Conservation (phyloP, 37 sponge, comb jelly and placozoan species). For the Chondrosia reniformis region DNA sequence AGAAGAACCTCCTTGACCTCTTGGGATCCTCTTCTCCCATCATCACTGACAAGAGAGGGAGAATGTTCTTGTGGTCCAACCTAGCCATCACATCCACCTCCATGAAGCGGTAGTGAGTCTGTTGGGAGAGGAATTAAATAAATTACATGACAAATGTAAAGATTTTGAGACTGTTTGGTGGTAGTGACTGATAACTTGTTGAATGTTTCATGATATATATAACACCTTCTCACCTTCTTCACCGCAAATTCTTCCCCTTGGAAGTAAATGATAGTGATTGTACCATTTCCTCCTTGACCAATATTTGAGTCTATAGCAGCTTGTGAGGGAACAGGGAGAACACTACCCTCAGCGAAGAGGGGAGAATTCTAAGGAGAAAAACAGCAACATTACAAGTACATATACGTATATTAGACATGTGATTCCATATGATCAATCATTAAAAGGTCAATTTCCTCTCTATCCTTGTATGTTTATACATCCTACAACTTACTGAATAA, state of each 20-base stretch:
- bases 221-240: slow-evolving; percentile 23
- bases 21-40: slow-evolving; percentile 36
- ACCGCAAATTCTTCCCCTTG: slow-evolving; percentile 11
- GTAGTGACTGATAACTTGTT: too few relatives aligned
- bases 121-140: too few relatives aligned
- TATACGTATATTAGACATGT: too few relatives aligned
- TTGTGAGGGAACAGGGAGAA: slow-evolving; percentile 8
- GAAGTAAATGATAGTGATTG: neutral
- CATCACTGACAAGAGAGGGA: slow-evolving; percentile 36
- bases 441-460: too few relatives aligned
- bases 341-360: neutral
- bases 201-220: too few relatives aligned
- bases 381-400: too few relatives aligned
- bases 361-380: neutral
- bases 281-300: slow-evolving; percentile 19
- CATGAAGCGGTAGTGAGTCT: slow-evolving; percentile 32
- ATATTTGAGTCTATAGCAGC: neutral
- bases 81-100: slow-evolving; percentile 27
- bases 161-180: too few relatives aligned
- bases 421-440: too few relatives aligned
- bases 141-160: too few relatives aligned
- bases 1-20: slow-evolving; percentile 21
- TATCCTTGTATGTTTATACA: too few relatives aligned
- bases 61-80: slow-evolving; percentile 38
- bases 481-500: too few relatives aligned